A percentile compares a stretch with the other conserved stretches of the same genome.
These are phyloP conservation scores for Philopedon plagiatum DNA, from an alignment of 2,888 invertebrate genomes.

Conservation along the genomic window DNA sequence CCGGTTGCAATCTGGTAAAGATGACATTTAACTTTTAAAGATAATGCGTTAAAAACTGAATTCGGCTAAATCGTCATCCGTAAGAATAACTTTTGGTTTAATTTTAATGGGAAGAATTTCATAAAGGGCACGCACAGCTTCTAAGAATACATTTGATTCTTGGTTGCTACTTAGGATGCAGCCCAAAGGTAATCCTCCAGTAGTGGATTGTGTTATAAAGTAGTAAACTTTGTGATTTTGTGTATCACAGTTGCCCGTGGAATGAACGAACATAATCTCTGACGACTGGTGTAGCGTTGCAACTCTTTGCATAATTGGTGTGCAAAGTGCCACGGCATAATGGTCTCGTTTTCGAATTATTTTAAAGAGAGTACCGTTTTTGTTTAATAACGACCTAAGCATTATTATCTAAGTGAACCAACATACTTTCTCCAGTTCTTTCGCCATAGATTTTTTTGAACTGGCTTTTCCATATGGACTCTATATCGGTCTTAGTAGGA, in stretches of 20 bases:
- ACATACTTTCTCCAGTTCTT: conserved; percentile 19
- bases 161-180: conserved; percentile 21
- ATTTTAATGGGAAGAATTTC: conserved; percentile 40
- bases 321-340: conserved; percentile 39
- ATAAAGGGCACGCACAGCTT: conserved; percentile 14
- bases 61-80: conserved; percentile 44
- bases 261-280: conserved; percentile 11
- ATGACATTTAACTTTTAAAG: too few relatives aligned
- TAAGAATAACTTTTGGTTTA: conserved; percentile 32
- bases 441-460: conserved; percentile 30
- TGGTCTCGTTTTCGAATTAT: conserved; percentile 4
- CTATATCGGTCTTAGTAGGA: conserved; percentile 39
- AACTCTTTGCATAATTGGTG: conserved; percentile 45
- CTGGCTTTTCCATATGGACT: conserved; percentile 27
- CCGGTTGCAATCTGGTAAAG: too few relatives aligned
- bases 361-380: conserved; percentile 13
- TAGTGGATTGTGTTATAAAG: conserved; percentile 38
- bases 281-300: neutral
- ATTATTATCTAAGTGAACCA: conserved; percentile 19
- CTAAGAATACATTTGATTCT: conserved; percentile 26
- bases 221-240: conserved; percentile 41
- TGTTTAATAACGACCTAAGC: neutral
- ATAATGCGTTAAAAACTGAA: conserved; percentile 18
- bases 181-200: conserved; percentile 31
- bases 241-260: conserved; percentile 35